Percentiles rank a stretch among this genome's conserved stretches.
Evolutionary conservation across 2,888 invertebrate genomes (phyloP).

Genomic region (Sesamia inferens): DNA sequence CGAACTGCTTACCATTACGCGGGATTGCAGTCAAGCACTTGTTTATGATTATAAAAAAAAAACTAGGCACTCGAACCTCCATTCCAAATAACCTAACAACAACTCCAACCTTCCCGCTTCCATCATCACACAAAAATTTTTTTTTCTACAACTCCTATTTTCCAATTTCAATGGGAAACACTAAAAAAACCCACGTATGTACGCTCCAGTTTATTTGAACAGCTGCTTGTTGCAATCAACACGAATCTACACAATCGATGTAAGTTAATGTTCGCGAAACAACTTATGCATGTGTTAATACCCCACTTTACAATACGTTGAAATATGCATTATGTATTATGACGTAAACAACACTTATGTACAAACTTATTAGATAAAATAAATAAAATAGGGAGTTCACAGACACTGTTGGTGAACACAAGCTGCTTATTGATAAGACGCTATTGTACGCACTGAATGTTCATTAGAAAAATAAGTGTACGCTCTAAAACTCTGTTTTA

Average conservation of each 20-base stretch:
- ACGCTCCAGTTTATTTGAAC: conserved; percentile 31
- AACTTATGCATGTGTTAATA: not conserved
- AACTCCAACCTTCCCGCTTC: not conserved
- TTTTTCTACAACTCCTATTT: conserved; percentile 16
- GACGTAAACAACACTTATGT: not conserved
- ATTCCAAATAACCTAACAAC: not conserved
- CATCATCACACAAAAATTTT: conserved; percentile 6
- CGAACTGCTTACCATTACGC: no score
- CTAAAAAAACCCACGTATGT: not conserved
- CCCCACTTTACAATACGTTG: not conserved
- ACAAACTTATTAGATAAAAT: conserved; percentile 3
- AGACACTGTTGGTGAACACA: conserved; percentile 2
- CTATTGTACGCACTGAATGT: not conserved
- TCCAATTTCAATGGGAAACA: conserved; percentile 17
- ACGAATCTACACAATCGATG: conserved; percentile 11
- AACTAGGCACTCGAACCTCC: not conserved
- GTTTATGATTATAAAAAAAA: not conserved
- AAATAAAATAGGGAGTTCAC: not conserved
- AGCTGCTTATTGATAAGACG: not conserved
- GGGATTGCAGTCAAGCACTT: no score
- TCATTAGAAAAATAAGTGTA: not conserved
- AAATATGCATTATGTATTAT: conserved; percentile 17
- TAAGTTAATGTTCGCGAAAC: conserved; percentile 2
- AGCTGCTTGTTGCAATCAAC: conserved; percentile 37
- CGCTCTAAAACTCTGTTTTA: not conserved